Evolutionary conservation across 2,888 invertebrate species (phyloP).

Genomic region (Ochlodes sylvanus): DNA sequence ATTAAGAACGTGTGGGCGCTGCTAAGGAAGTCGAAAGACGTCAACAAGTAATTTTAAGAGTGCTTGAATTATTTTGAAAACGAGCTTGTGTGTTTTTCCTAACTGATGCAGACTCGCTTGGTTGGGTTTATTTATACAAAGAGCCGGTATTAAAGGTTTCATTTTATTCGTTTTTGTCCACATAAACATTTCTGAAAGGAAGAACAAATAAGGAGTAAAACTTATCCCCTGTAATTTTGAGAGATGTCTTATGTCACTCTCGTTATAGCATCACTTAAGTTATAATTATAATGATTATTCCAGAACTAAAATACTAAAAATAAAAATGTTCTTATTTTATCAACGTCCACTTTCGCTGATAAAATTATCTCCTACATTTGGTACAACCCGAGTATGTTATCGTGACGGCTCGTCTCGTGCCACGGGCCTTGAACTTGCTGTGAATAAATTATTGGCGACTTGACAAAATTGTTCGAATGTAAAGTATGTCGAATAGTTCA

Average conservation of each 20-base stretch:
- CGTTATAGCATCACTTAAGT: too few species aligned
- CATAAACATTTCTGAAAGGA: too few species aligned
- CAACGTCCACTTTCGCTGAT: neutral
- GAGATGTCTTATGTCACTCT: too few species aligned
- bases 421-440: conserved; percentile 16
- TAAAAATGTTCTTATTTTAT: neutral
- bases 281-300: too few species aligned
- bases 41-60: neutral
- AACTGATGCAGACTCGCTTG: too few species aligned
- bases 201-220: too few species aligned
- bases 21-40: neutral
- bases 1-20: neutral
- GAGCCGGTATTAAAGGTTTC: too few species aligned
- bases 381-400: neutral
- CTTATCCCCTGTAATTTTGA: too few species aligned
- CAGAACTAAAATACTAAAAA: neutral
- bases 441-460: conserved; percentile 15
- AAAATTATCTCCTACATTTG: conserved; percentile 12
- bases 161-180: too few species aligned
- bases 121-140: too few species aligned
- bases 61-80: too few species aligned
- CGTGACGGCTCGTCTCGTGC: neutral
- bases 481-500: neutral
- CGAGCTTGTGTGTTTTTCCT: too few species aligned
- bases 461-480: conserved; percentile 18